Conservation (phyloP, 2,797 vertebrate species). For the Darevskia nairensis region DNA sequence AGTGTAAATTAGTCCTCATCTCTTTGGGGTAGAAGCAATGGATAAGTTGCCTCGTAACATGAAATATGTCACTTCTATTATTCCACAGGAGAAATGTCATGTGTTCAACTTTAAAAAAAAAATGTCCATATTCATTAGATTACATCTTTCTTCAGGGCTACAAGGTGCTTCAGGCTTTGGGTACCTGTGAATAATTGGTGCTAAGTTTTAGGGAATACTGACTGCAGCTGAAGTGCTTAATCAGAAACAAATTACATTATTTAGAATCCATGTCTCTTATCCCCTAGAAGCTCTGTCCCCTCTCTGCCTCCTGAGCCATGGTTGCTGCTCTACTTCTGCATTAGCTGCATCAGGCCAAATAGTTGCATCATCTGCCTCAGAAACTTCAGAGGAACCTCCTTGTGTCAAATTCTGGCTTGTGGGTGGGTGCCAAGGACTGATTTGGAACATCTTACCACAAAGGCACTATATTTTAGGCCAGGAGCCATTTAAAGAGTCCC, state of each 20-base stretch:
- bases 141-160: constrained; percentile 44
- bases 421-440: neutral
- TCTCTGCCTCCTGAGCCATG: neutral
- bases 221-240: constrained; percentile 40
- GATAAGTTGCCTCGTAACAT: constrained; percentile 44
- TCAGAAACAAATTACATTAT: constrained; percentile 43
- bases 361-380: neutral
- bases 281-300: neutral
- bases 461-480: neutral
- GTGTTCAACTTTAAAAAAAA: constrained; percentile 43
- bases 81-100: constrained; percentile 35
- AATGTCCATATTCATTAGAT: constrained; percentile 40
- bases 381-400: neutral
- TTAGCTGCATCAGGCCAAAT: neutral
- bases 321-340: too few species aligned
- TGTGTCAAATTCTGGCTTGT: neutral
- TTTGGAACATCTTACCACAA: neutral
- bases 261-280: neutral
- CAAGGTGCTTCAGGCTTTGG: constrained; percentile 43
- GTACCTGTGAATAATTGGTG: constrained; percentile 54
- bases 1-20: constrained; percentile 46
- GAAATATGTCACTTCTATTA: constrained; percentile 36
- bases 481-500: neutral
- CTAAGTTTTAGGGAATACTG: constrained; percentile 54
- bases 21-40: constrained; percentile 27